A percentile compares a stretch with the other conserved stretches of the same genome.
Evolutionary conservation across 2,113 vertebrate genomes (phyloP).

Genomic region (Cottus gobio): DNA sequence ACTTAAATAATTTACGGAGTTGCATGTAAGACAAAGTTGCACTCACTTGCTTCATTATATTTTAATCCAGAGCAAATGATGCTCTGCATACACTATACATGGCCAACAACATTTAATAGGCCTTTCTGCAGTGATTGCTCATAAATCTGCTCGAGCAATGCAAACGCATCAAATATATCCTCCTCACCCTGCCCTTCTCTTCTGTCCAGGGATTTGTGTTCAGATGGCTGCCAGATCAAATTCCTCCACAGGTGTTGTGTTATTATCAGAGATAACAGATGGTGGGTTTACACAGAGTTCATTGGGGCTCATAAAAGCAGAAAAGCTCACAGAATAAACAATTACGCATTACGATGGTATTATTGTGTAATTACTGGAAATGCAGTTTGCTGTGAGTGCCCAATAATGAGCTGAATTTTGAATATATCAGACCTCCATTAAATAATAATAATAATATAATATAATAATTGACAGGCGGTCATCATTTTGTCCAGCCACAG

Average conservation of each 20-base stretch:
- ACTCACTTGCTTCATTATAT: slow-evolving; percentile 83
- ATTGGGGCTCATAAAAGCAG: slow-evolving; percentile 21
- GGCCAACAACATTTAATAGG: slow-evolving; percentile 52
- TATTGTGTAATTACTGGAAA: slow-evolving; percentile 32
- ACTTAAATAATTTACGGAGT: slow-evolving; percentile 82
- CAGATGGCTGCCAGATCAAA: slow-evolving; percentile 56
- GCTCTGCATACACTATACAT: slow-evolving; percentile 66
- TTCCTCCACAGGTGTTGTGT: slow-evolving; percentile 63
- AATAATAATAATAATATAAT: no score
- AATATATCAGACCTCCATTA: slow-evolving; percentile 23
- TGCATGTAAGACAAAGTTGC: slow-evolving; percentile 83
- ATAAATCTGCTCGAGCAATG: slow-evolving; percentile 52
- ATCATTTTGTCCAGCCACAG: neutral
- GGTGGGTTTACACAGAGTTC: slow-evolving; percentile 54
- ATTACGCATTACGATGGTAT: slow-evolving; percentile 25
- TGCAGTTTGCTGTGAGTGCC: slow-evolving; percentile 14
- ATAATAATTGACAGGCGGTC: neutral
- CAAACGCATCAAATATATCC: slow-evolving; percentile 39
- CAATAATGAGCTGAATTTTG: slow-evolving; percentile 16
- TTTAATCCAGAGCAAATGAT: slow-evolving; percentile 81
- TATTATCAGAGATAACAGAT: slow-evolving; percentile 61
- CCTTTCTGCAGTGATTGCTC: slow-evolving; percentile 42
- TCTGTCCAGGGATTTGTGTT: slow-evolving; percentile 44
- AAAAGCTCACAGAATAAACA: slow-evolving; percentile 23
- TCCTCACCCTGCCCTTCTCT: slow-evolving; percentile 36